These are phyloP conservation scores for Cydia pomonella DNA, from an alignment of 1,140 invertebrate genomes.

Conservation along the genomic window DNA sequence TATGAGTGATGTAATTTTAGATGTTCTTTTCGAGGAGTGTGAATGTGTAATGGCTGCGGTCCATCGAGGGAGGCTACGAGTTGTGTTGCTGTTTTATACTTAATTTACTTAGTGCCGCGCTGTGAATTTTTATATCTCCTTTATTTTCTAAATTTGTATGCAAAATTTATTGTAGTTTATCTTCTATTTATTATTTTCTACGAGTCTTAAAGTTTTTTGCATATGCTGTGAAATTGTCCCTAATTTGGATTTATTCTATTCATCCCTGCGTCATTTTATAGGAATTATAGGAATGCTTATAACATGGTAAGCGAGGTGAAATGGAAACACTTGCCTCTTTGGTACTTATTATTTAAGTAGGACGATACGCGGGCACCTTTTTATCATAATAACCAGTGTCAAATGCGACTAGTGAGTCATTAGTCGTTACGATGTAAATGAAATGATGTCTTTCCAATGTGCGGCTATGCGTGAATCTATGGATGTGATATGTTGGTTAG, in stretches of 20 bases:
- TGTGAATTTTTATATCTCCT: neutral
- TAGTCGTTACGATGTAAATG: conserved; percentile 32
- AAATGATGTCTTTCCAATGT: conserved; percentile 56
- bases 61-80: neutral
- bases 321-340: neutral
- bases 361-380: neutral
- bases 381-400: conserved; percentile 31
- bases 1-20: conserved; percentile 32
- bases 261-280: neutral
- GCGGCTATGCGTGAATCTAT: conserved; percentile 63
- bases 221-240: neutral
- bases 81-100: conserved; percentile 7
- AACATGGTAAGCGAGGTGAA: neutral
- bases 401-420: conserved; percentile 20
- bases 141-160: neutral
- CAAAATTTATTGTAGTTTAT: conserved; percentile 9
- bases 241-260: neutral
- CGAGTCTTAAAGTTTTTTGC: neutral
- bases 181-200: conserved; percentile 9
- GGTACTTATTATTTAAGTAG: conserved; percentile 28
- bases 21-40: conserved; percentile 27
- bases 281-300: neutral
- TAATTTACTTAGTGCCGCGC: neutral
- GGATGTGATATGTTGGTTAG: conserved; percentile 76
- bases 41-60: conserved; percentile 18